Conservation (phyloP, 2,113 vertebrate species). For the Hemibagrus wyckioides region DNA sequence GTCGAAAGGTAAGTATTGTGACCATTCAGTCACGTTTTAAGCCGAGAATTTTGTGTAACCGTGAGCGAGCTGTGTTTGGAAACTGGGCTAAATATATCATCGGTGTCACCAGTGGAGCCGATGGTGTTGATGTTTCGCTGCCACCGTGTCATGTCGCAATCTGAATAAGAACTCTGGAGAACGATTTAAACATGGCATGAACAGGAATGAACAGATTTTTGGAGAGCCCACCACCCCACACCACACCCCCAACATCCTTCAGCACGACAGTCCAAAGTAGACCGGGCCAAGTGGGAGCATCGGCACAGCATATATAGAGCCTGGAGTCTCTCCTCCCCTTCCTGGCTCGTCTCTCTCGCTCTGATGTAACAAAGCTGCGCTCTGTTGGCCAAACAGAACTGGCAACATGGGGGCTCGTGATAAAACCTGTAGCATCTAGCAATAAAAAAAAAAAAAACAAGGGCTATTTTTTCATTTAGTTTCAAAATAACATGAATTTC, state of each 20-base stretch:
- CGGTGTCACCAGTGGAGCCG: not conserved
- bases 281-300: constrained; percentile 63
- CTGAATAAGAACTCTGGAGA: constrained; percentile 18
- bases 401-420: constrained; percentile 20
- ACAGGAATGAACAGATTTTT: constrained; percentile 64
- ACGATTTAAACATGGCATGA: constrained; percentile 31
- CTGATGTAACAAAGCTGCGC: constrained; percentile 61
- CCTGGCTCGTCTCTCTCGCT: constrained; percentile 45
- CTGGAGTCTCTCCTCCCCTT: constrained; percentile 39
- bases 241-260: constrained; percentile 26
- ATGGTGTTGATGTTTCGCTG: constrained; percentile 21
- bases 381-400: constrained; percentile 29
- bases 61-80: not conserved
- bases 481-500: constrained; percentile 25
- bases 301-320: constrained; percentile 51
- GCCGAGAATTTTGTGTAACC: not conserved
- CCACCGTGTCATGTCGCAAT: constrained; percentile 9
- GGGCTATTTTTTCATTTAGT: not conserved
- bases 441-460: not conserved
- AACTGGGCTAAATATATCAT: not conserved
- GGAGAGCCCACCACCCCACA: constrained; percentile 48
- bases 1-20: not conserved
- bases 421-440: constrained; percentile 19
- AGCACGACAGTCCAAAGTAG: constrained; percentile 59
- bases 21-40: not conserved